Percentiles rank a stretch among this genome's conserved stretches.
phyloP scores from a whole-genome alignment of 2,113 vertebrate species.

The Kryptolebias marmoratus region DNA sequence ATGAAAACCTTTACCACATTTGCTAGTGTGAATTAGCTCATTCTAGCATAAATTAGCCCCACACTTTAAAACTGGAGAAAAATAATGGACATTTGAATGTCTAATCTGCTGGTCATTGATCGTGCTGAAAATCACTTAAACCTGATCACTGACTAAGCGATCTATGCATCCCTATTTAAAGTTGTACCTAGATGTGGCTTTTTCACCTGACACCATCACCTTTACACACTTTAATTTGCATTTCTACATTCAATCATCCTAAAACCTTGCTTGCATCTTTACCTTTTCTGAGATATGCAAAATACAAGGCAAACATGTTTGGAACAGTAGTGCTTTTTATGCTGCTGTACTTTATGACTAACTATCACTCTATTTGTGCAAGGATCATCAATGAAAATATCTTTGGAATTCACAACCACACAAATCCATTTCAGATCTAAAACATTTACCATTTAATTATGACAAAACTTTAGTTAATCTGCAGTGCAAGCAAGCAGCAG shows the following conservation, averaged over 20 bases:
- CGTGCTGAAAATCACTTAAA: not conserved
- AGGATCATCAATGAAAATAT: not conserved
- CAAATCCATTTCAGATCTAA: slow-evolving; percentile 10
- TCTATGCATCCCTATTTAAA: not conserved
- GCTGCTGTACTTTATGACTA: not conserved
- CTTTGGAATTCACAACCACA: not conserved
- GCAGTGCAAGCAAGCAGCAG: slow-evolving; percentile 19
- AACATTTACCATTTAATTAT: slow-evolving; percentile 31
- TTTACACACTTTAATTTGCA: slow-evolving; percentile 54
- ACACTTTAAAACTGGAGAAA: not conserved
- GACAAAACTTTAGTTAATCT: slow-evolving; percentile 32
- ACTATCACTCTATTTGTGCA: not conserved
- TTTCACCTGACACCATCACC: slow-evolving; percentile 46
- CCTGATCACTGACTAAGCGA: not conserved
- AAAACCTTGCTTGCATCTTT: slow-evolving; percentile 23
- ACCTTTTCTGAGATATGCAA: slow-evolving; percentile 12
- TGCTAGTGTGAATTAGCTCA: no score
- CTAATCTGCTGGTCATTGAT: not conserved
- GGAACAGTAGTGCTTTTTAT: not conserved
- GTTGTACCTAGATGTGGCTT: slow-evolving; percentile 36
- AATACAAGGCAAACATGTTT: not conserved
- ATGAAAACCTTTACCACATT: no score
- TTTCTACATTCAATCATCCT: slow-evolving; percentile 41
- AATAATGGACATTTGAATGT: not conserved
- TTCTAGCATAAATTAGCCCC: not conserved